phyloP scores from a whole-genome alignment of 2,888 invertebrate species.

The Machimus rusticus region DNA sequence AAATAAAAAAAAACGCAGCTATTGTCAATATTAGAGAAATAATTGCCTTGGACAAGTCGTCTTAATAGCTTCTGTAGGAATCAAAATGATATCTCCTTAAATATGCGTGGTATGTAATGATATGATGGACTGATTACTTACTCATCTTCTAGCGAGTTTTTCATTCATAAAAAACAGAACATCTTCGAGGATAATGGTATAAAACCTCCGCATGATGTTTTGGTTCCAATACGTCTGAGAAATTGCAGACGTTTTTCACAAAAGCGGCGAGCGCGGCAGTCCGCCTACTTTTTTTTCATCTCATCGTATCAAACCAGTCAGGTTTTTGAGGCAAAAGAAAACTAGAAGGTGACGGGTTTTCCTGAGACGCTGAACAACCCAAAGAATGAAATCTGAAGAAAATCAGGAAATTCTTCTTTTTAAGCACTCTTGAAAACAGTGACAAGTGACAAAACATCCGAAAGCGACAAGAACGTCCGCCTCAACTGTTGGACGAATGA shows the following conservation, averaged over 20 bases:
- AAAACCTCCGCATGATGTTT: neutral
- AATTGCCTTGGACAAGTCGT: neutral
- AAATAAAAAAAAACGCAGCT: too few species aligned
- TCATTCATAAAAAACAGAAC: neutral
- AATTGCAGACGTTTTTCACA: neutral
- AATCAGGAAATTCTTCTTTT: constrained; percentile 30
- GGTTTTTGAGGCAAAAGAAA: neutral
- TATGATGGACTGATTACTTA: neutral
- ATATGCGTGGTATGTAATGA: neutral
- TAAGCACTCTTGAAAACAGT: neutral
- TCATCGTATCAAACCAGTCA: neutral
- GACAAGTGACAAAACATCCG: constrained; percentile 23
- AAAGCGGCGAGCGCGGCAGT: neutral
- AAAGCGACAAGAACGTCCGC: neutral
- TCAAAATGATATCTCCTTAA: neutral
- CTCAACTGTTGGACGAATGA: neutral
- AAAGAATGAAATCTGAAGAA: neutral
- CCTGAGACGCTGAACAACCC: neutral
- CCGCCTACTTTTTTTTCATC: constrained; percentile 10
- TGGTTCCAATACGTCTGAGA: constrained; percentile 18
- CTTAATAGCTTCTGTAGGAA: neutral
- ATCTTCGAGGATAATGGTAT: neutral
- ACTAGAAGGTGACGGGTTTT: constrained; percentile 11
- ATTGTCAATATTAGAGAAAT: neutral
- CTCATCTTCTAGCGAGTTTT: neutral